Evolutionary conservation across 2,888 invertebrate genomes (phyloP), one percentile per base, ranked within the genome.

Genomic region (Ormia ochracea): DNA sequence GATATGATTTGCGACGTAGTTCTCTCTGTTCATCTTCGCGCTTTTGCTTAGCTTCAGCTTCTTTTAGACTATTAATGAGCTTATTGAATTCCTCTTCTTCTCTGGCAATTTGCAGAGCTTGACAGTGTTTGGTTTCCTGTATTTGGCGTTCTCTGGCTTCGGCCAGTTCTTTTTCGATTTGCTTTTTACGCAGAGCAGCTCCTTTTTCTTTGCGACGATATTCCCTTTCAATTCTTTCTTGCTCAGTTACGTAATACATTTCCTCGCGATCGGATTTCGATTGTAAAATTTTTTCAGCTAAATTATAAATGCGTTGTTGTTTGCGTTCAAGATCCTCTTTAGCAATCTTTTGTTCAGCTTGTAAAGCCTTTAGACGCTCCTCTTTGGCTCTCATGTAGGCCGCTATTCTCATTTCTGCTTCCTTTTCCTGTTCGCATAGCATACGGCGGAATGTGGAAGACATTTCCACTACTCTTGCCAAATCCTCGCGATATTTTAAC

Each of bases 141-240:
- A 89, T 82, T 73, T 90, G 90, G 1, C 82, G 83, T 3, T 85
- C 82, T 3, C 90, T 86, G 0, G 88, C 85, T n/a, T 85, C 86
- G 0, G 84, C 82, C 14, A 90, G 56, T 21, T 89, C 86, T 3
- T 86, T 83, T 63, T 89, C 89, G 0, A 86, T 80, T 80, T 87
- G 85, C 5, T 86, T 85, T 48, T 87, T 87, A 10, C 86, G 85
- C 14, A 89, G 26, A 0, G 85, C 89, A 0, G 88, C 86, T 59
- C 87, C 86, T 75, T 87, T 88, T 61, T 89, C 89, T 7, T 87
- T 87, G 50, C 85, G 85, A 0, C 90, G 83, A 78, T 89, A 90
- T 79, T 90, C 90, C 1, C 90, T 87, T 78, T 90, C 90, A 14
- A 89, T 87, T 26, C 86, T 86, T 81, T 90, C 90, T 54, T 88